A percentile compares a stretch with the other conserved stretches of the same genome.
Evolutionary conservation across 2,888 invertebrate genomes (phyloP).

Genomic region (Rhyacophila evoluta): DNA sequence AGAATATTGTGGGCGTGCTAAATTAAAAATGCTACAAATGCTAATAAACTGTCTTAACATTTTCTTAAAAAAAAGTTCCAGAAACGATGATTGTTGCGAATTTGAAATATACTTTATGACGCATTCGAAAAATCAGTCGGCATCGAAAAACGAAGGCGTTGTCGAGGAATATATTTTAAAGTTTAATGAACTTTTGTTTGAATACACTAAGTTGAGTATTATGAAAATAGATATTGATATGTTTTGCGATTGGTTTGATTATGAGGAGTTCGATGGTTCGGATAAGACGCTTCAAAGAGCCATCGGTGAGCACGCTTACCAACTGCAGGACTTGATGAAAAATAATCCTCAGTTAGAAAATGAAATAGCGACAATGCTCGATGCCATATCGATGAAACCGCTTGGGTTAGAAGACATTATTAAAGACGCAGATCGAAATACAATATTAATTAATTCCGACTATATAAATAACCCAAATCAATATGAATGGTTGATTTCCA

Average conservation of each 20-base stretch:
- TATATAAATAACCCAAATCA: constrained; percentile 31
- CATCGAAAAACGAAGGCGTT: constrained; percentile 35
- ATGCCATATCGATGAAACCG: constrained; percentile 42
- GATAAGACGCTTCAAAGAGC: constrained; percentile 40
- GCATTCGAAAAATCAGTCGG: constrained; percentile 23
- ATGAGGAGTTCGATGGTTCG: constrained; percentile 26
- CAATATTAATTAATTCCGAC: constrained; percentile 30
- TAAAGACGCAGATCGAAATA: constrained; percentile 28
- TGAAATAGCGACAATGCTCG: constrained; percentile 41
- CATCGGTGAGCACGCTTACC: constrained; percentile 46
- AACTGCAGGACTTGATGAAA: constrained; percentile 41
- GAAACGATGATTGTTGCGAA: neutral
- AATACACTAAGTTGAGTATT: constrained; percentile 27
- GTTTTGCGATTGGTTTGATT: constrained; percentile 47
- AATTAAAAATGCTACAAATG: constrained; percentile 37
- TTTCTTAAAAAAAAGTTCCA: constrained; percentile 29
- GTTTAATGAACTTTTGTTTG: constrained; percentile 39
- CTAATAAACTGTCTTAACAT: constrained; percentile 41
- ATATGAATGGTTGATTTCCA: constrained; percentile 39
- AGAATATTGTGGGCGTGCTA: constrained; percentile 33
- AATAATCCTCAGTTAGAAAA: constrained; percentile 38
- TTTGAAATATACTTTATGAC: constrained; percentile 44
- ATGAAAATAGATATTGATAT: constrained; percentile 43
- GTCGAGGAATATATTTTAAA: constrained; percentile 34
- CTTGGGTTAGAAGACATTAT: constrained; percentile 42